A percentile compares a stretch with the other conserved stretches of the same genome.
phyloP scores from a whole-genome alignment of 2,888 invertebrate genomes.

The Nycteola revayana region DNA sequence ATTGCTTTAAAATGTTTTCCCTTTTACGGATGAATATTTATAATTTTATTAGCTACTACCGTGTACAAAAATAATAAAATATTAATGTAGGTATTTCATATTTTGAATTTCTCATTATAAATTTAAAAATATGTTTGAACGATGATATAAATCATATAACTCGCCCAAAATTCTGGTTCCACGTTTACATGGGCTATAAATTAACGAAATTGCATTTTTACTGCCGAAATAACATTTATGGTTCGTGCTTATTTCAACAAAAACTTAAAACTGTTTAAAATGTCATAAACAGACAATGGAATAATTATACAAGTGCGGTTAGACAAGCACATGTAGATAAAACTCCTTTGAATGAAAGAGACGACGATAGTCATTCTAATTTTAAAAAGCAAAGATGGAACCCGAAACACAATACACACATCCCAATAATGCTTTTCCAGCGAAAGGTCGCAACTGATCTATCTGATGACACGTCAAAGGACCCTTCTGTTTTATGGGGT shows the following conservation, averaged over 20 bases:
- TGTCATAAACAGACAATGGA: slow-evolving; percentile 72
- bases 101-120: slow-evolving; percentile 28
- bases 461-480: slow-evolving; percentile 52
- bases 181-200: slow-evolving; percentile 70
- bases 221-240: slow-evolving; percentile 73
- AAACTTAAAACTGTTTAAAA: slow-evolving; percentile 76
- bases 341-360: slow-evolving; percentile 48
- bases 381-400: slow-evolving; percentile 82
- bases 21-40: too few species aligned
- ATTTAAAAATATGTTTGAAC: slow-evolving; percentile 46
- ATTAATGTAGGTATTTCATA: too few species aligned
- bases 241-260: slow-evolving; percentile 71
- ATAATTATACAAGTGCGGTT: slow-evolving; percentile 72
- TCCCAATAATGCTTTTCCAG: slow-evolving; percentile 61
- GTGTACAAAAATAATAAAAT: too few species aligned
- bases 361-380: slow-evolving; percentile 66
- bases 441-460: slow-evolving; percentile 60
- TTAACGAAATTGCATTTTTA: slow-evolving; percentile 75
- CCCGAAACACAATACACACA: slow-evolving; percentile 76
- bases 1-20: too few species aligned
- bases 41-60: too few species aligned
- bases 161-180: slow-evolving; percentile 56
- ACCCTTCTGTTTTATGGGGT: slow-evolving; percentile 54
- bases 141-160: slow-evolving; percentile 57
- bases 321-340: slow-evolving; percentile 42